Percentiles rank a stretch among this genome's conserved stretches.
phyloP scores from a whole-genome alignment of 2,113 vertebrate species.

The Sprattus sprattus region DNA sequence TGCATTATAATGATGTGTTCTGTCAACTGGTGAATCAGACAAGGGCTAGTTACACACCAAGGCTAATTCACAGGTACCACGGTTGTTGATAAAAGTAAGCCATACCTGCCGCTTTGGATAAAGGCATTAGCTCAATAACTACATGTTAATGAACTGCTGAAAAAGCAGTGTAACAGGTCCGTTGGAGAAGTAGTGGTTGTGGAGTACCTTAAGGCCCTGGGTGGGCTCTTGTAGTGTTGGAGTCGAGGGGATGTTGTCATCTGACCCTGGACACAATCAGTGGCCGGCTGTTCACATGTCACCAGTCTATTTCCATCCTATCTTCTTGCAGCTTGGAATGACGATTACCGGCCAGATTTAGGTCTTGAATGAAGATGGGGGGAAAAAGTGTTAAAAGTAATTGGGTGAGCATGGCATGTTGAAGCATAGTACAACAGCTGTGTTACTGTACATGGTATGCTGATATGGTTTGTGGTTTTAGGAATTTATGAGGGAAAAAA shows the following conservation, averaged over 20 bases:
- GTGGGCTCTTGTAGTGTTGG: not conserved
- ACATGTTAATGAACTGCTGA: not conserved
- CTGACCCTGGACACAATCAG: conserved; percentile 32
- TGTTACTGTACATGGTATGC: not conserved
- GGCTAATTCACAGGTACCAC: not conserved
- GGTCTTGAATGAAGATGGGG: not conserved
- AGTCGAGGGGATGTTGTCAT: conserved; percentile 23
- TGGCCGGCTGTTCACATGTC: conserved; percentile 27
- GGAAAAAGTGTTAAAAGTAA: not conserved
- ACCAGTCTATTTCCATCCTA: conserved; percentile 40
- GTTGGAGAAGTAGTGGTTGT: not conserved
- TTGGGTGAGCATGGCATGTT: not conserved
- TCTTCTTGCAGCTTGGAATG: not conserved
- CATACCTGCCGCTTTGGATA: not conserved
- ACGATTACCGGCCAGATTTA: conserved; percentile 5
- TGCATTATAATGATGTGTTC: no score
- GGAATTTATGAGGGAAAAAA: not conserved
- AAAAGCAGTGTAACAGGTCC: not conserved
- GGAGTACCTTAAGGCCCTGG: not conserved
- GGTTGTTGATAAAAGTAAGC: not conserved
- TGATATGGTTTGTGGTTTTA: not conserved
- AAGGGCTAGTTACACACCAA: not conserved
- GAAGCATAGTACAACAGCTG: not conserved
- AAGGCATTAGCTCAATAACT: not conserved
- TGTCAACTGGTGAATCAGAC: not conserved